phyloP scores from a whole-genome alignment of 2,113 vertebrate genomes.

The Erythrolamprus reginae region DNA sequence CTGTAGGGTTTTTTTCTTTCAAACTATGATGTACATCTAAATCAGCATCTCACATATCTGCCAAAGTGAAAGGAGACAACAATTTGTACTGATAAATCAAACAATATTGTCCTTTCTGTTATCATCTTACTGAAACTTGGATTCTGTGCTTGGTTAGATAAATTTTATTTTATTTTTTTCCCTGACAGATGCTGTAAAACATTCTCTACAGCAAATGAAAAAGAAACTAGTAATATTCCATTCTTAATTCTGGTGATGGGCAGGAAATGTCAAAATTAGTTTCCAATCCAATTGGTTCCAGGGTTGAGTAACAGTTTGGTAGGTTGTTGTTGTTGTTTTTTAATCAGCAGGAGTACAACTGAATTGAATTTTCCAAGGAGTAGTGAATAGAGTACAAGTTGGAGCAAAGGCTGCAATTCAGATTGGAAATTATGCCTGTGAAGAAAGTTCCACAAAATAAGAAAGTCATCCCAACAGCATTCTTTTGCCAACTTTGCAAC shows the following conservation, averaged over 20 bases:
- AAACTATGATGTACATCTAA: not conserved
- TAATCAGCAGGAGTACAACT: conserved; percentile 26
- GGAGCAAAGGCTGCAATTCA: conserved; percentile 42
- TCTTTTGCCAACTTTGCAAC: conserved; percentile 48
- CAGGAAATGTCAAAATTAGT: conserved; percentile 11
- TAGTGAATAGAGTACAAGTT: conserved; percentile 32
- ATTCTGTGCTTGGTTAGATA: not conserved
- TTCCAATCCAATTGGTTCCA: conserved; percentile 23
- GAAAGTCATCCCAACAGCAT: conserved; percentile 49
- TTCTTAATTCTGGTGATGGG: not conserved
- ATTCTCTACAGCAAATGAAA: conserved; percentile 1
- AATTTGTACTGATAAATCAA: conserved; percentile 1
- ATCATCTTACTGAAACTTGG: conserved; percentile 10
- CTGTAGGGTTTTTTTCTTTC: not conserved
- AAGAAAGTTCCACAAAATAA: conserved; percentile 56
- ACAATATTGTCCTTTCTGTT: not conserved
- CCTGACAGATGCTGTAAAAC: not conserved
- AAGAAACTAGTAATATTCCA: conserved; percentile 2
- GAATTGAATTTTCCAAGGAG: conserved; percentile 1
- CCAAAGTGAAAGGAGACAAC: not conserved
- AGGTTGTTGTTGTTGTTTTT: not conserved
- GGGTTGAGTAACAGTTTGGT: conserved; percentile 6
- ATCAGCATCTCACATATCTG: conserved; percentile 16
- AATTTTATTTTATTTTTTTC: not conserved
- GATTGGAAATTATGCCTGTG: conserved; percentile 49